Evolutionary conservation across 2,888 invertebrate genomes (phyloP).

Genomic region (Diplazon laetatorius): DNA sequence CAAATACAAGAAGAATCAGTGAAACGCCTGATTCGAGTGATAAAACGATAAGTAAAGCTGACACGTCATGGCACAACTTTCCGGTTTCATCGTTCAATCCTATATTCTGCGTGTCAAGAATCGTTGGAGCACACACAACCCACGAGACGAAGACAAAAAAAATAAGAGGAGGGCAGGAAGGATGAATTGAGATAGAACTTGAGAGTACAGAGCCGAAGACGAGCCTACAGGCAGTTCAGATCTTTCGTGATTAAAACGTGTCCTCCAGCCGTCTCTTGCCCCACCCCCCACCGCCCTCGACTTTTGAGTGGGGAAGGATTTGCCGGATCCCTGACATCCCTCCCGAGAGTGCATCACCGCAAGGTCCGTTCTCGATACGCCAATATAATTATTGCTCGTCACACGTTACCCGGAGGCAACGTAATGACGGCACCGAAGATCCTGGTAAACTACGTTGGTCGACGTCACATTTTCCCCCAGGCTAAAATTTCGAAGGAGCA

Average conservation of each 20-base stretch:
- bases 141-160: conserved; percentile 64
- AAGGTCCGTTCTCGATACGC: conserved; percentile 68
- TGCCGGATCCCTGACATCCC: conserved; percentile 36
- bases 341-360: conserved; percentile 37
- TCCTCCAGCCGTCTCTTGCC: conserved; percentile 43
- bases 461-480: conserved; percentile 70
- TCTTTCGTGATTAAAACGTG: conserved; percentile 79
- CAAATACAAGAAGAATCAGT: too few species aligned
- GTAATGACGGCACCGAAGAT: conserved; percentile 62
- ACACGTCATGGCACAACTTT: conserved; percentile 73
- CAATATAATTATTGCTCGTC: conserved; percentile 78
- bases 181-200: conserved; percentile 19
- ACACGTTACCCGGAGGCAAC: conserved; percentile 73
- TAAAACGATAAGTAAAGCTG: conserved; percentile 65
- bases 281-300: conserved; percentile 21
- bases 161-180: conserved; percentile 1
- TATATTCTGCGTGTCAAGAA: conserved; percentile 78
- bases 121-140: conserved; percentile 76
- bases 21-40: conserved; percentile 35
- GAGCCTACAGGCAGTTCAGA: conserved; percentile 66
- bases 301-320: conserved; percentile 52
- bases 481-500: conserved; percentile 77
- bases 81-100: conserved; percentile 80
- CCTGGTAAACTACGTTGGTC: conserved; percentile 55
- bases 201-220: conserved; percentile 42